Evolutionary conservation across 1,140 invertebrate genomes (phyloP), one percentile per base, ranked within the genome.

Genomic region (Drosophila nigrodunni): DNA sequence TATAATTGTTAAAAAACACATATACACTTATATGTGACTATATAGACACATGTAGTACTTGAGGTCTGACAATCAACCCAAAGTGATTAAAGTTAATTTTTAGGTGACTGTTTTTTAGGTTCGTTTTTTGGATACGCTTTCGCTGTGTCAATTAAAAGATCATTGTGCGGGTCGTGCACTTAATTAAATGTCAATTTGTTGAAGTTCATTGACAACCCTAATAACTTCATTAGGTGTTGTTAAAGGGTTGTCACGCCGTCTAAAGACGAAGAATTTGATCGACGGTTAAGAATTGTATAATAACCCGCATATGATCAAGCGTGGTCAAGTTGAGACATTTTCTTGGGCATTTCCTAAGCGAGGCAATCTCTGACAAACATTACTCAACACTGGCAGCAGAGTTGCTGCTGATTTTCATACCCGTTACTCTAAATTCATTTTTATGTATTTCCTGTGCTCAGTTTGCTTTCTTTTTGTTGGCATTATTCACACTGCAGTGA

Each of bases 161-260:
- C 83, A 83, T 88, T 88, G 76, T 88, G 80, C 83, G 83, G 83
- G 83, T 78, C 76, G 55, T 25, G 78, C 74, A 78, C 82, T 86
- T 86, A 78, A 86, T 86, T 86, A 86, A 86, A 86, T 86, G 80
- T 88, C 85, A 83, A 88, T 88, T 88, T 80, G 80, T 80, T 88
- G 85, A 89, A 78, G 80, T 88, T 78, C 85, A 88, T 89, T 85
- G 85, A 89, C 71, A 78, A 43, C 71, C 37, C 43, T 89, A 88
- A 88, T 81, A 88, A 80, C 80, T 89, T 88, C 85, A 88, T 88
- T 88, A 88, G 71, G 25, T 60, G 46, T 65, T 60, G 43, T 55
- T 67, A 78, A 85, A 76, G 82, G 82, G 82, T 75, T 86, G 67
- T 70, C 74, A 72, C 52, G 44, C 55, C 54, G 15, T 52, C 15